Percentiles rank a stretch among this genome's conserved stretches.
phyloP scores from a whole-genome alignment of 1,140 invertebrate genomes.

The Dendroctonus valens region DNA sequence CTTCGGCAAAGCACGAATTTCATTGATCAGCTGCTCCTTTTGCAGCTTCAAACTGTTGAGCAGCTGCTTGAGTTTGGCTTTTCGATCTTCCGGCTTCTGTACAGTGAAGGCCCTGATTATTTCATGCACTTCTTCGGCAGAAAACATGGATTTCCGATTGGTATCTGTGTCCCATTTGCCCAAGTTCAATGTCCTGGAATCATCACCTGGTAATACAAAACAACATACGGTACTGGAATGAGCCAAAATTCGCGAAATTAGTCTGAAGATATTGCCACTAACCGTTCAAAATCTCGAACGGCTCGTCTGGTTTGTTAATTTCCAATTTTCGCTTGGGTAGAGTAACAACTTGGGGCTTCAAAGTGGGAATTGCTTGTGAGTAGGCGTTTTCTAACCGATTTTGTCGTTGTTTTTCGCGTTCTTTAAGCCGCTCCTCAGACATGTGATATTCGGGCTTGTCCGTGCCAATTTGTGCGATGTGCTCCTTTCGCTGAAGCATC shows the following conservation, averaged over 20 bases:
- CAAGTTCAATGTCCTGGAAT: constrained; percentile 30
- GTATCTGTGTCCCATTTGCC: constrained; percentile 38
- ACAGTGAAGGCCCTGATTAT: constrained; percentile 34
- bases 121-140: constrained; percentile 37
- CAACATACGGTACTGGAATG: not conserved
- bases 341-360: constrained; percentile 37
- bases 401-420: constrained; percentile 42
- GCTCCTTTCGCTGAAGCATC: constrained; percentile 47
- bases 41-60: constrained; percentile 43
- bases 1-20: constrained; percentile 40
- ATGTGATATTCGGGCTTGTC: constrained; percentile 47
- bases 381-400: constrained; percentile 45
- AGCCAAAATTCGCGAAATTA: not conserved
- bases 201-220: constrained; percentile 11
- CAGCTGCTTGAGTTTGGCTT: constrained; percentile 39
- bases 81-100: constrained; percentile 31
- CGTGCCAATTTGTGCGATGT: constrained; percentile 40
- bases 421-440: constrained; percentile 40
- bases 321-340: constrained; percentile 30
- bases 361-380: constrained; percentile 40
- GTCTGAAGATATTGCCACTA: not conserved
- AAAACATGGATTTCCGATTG: constrained; percentile 32
- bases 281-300: constrained; percentile 30
- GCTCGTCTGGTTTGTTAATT: constrained; percentile 12
- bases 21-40: constrained; percentile 44